Conservation (phyloP, 2,113 vertebrate species). For the Ptilorrhoa leucosticta region DNA sequence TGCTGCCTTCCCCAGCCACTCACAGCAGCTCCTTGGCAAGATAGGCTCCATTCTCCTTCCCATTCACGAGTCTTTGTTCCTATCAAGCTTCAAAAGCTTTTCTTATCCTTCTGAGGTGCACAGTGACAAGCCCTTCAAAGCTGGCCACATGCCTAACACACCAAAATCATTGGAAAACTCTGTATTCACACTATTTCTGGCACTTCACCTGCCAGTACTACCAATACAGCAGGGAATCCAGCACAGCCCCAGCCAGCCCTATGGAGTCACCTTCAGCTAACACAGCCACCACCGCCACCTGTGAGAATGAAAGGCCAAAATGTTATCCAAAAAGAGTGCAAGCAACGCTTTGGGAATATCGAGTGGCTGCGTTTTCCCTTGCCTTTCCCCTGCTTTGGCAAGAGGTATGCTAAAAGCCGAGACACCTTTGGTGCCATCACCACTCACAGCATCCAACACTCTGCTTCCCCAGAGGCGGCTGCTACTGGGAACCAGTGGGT, state of each 20-base stretch:
- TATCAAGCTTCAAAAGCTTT: not conserved
- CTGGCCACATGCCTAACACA: not conserved
- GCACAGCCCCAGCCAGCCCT: fast-evolving
- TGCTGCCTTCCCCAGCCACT: not conserved
- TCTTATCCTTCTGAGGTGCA: not conserved
- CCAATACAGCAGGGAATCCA: not conserved
- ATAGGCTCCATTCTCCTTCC: fast-evolving
- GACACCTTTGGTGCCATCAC: not conserved
- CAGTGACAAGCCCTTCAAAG: not conserved
- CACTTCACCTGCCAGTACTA: not conserved
- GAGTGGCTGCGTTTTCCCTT: fast-evolving
- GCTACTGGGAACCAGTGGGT: fast-evolving
- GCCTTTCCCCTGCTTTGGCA: not conserved
- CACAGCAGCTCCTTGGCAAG: fast-evolving
- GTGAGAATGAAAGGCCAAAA: not conserved
- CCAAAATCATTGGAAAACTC: not conserved
- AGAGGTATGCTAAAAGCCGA: not conserved
- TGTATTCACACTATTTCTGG: not conserved
- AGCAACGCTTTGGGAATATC: not conserved
- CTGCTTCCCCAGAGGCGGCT: fast-evolving
- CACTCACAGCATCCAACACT: fast-evolving
- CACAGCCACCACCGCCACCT: fast-evolving
- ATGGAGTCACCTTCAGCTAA: not conserved
- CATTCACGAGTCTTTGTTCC: not conserved
- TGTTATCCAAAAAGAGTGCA: fast-evolving